These are phyloP conservation scores for Nothocercus julius DNA, from an alignment of 2,113 vertebrate species.

Conservation along the genomic window DNA sequence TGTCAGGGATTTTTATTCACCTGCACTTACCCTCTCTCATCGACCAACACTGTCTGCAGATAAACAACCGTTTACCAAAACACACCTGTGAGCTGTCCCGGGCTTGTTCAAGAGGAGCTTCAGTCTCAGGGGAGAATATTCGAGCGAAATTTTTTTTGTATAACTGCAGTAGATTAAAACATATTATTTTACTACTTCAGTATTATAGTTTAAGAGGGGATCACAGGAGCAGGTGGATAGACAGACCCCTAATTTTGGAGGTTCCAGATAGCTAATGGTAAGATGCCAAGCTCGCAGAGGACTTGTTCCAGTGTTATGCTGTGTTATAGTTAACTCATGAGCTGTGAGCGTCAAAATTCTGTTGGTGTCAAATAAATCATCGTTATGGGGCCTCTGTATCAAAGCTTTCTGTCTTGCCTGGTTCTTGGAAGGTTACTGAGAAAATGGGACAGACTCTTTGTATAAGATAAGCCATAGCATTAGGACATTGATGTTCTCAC, in stretches of 20 bases:
- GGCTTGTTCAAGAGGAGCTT: not conserved
- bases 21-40: not conserved
- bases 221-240: not conserved
- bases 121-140: not conserved
- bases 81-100: not conserved
- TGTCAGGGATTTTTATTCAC: not conserved
- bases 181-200: not conserved
- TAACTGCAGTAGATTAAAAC: not conserved
- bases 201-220: not conserved
- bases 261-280: not conserved
- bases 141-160: not conserved
- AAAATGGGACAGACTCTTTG: not conserved
- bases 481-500: not conserved
- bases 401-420: not conserved
- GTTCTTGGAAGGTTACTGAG: not conserved
- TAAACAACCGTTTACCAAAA: not conserved
- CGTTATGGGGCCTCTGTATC: not conserved
- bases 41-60: not conserved
- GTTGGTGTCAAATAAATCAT: not conserved
- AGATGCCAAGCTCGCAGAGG: not conserved
- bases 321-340: not conserved
- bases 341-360: not conserved
- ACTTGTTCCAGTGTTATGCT: not conserved
- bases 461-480: not conserved
- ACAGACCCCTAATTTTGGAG: not conserved